Base-by-base conservation (phyloP, 2,888 invertebrate genomes). In the Seira sanloemensis region DNA sequence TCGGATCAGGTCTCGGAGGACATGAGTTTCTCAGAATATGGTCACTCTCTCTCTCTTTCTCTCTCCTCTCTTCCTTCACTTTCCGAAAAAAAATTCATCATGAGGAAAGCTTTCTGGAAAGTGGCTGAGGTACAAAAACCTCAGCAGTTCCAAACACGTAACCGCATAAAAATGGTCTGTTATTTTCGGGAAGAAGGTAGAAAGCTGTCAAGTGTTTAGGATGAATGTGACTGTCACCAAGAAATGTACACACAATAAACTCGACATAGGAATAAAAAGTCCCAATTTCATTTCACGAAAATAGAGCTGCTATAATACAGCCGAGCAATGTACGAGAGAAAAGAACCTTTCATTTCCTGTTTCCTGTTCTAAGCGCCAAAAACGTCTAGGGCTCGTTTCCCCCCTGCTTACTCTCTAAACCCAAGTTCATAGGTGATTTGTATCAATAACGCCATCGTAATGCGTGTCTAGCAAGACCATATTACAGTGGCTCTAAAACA, bases 1-100 rank as follows among this genome's bases (percentile, higher is more conserved):
- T 46, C 76, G 67, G 76, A 76, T 76, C 76, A 76, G 67, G 66
- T 76, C 76, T 76, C 76, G 50, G 67, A 76, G 67, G 76, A 76
- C 67, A 23, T 2, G 7, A 58, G 58, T n/a, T n/a, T n/a, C n/a
- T n/a, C 58, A 5, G n/a, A 65, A 75, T 75, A 62, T 75, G 68
- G 77, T 77, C 77, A 77, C 77, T 77, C 27, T 69, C 65, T 75
- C 23, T 16, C 46, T 12, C 5, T 26, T 50, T 46, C 54, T n/a
- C n/a, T n/a, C n/a, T n/a, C n/a, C n/a, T n/a, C n/a, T n/a, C n/a
- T n/a, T n/a, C n/a, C n/a, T n/a, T n/a, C n/a, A n/a, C n/a, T n/a
- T 68, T 66, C 24, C 54, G 2, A 69, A 58, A 77, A 67, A 68
- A 69, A 26, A 19, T 77, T 25, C 71, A 78, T 71, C 77, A 66